Evolutionary conservation across 2,113 vertebrate species (phyloP).

Genomic region (Octodon degus): DNA sequence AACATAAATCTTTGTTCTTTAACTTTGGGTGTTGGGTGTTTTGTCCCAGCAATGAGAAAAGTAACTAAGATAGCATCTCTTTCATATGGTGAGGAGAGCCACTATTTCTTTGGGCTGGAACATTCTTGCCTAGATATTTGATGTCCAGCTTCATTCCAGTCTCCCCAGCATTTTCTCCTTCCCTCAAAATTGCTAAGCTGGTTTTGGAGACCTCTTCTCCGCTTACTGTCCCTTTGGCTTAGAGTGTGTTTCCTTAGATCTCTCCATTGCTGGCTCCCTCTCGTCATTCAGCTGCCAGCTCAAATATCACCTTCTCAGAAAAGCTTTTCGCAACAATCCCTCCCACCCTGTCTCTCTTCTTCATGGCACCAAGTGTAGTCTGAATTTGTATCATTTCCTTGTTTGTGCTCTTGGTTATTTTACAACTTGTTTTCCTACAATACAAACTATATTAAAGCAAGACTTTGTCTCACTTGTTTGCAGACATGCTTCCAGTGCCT

Average conservation of each 20-base stretch:
- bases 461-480: neutral
- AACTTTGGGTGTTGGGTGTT: neutral
- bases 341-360: neutral
- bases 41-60: neutral
- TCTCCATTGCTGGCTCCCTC: neutral
- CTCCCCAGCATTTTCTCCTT: neutral
- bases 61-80: neutral
- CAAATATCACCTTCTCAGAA: slow-evolving; percentile 25
- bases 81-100: neutral
- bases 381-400: slow-evolving; percentile 36
- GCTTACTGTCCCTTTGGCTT: neutral
- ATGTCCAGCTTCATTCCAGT: neutral
- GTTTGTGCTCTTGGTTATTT: neutral
- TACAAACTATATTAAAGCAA: neutral
- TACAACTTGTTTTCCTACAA: neutral
- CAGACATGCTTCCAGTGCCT: neutral
- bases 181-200: neutral
- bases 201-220: neutral
- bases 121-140: neutral
- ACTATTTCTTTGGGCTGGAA: neutral
- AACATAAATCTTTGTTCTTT: neutral
- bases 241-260: neutral
- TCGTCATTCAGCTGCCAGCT: slow-evolving; percentile 3
- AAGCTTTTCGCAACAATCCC: neutral
- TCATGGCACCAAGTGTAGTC: neutral